phyloP scores from a whole-genome alignment of 2,888 invertebrate genomes.

The Elysia crispata region DNA sequence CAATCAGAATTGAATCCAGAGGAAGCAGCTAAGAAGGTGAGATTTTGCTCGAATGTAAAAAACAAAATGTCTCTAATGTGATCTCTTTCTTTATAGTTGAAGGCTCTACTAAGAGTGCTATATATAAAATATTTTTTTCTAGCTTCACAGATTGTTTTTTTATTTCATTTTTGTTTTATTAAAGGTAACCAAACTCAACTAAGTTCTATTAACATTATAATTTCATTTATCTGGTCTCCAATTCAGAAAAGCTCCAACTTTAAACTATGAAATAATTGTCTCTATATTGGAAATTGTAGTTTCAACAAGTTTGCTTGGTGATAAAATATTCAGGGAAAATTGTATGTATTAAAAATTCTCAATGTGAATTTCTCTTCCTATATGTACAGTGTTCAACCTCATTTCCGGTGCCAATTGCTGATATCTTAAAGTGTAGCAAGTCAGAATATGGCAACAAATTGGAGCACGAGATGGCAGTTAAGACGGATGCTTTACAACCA shows the following conservation, averaged over 20 bases:
- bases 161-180: neutral
- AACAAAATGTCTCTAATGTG: too few relatives aligned
- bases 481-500: conserved; percentile 70
- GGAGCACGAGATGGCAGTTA: conserved; percentile 74
- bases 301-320: too few relatives aligned
- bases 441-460: conserved; percentile 66
- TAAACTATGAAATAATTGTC: too few relatives aligned
- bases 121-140: neutral
- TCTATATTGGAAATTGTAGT: too few relatives aligned
- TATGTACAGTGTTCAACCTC: conserved; percentile 65
- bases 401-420: conserved; percentile 57
- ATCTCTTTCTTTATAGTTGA: too few relatives aligned
- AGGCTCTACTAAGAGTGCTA: too few relatives aligned
- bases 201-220: too few relatives aligned
- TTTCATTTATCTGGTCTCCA: too few relatives aligned
- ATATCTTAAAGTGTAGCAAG: conserved; percentile 68
- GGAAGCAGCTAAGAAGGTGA: conserved; percentile 58
- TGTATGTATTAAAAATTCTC: neutral
- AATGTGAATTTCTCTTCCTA: too few relatives aligned
- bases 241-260: too few relatives aligned
- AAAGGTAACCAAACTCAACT: too few relatives aligned
- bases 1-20: conserved; percentile 50
- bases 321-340: neutral
- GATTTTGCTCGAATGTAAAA: too few relatives aligned
- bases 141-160: neutral